Evolutionary conservation across 1,140 invertebrate genomes (phyloP).

Genomic region (Amphibalanus amphitrite): DNA sequence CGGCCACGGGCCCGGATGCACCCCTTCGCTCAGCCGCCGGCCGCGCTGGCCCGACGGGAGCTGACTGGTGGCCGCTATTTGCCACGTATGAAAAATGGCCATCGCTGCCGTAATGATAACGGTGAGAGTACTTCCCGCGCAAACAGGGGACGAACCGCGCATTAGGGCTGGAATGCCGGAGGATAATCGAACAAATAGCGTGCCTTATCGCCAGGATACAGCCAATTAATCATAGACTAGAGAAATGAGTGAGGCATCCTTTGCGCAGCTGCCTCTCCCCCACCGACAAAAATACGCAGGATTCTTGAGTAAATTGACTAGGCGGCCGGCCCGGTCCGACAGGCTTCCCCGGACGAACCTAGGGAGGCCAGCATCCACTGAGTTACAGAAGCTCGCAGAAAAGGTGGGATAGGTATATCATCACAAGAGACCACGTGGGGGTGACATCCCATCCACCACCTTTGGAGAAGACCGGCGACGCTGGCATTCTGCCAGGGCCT

Average conservation of each 20-base stretch:
- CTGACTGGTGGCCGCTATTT: not conserved
- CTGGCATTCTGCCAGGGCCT: not conserved
- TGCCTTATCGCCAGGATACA: conserved; percentile 1
- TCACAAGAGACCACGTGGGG: not conserved
- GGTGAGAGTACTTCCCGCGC: not conserved
- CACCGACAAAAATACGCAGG: not conserved
- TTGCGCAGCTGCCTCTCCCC: too few relatives aligned
- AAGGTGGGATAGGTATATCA: conserved; percentile 1
- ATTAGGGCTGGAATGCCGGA: not conserved
- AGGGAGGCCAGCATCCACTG: not conserved
- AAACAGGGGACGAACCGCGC: not conserved
- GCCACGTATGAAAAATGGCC: not conserved
- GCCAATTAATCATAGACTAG: not conserved
- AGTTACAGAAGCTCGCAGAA: not conserved
- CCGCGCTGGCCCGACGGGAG: too few relatives aligned
- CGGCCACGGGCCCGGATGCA: not conserved
- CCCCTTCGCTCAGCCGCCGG: not conserved
- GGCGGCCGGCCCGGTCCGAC: too few relatives aligned
- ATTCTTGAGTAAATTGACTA: not conserved
- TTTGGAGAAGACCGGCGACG: not conserved
- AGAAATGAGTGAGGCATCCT: not conserved
- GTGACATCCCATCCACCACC: not conserved
- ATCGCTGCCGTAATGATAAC: not conserved
- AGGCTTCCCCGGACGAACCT: not conserved
- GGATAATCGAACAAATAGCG: not conserved